These are phyloP conservation scores for Umimayanthus kanabou DNA, from an alignment of 92 coral and sea anemone species.

Conservation along the genomic window DNA sequence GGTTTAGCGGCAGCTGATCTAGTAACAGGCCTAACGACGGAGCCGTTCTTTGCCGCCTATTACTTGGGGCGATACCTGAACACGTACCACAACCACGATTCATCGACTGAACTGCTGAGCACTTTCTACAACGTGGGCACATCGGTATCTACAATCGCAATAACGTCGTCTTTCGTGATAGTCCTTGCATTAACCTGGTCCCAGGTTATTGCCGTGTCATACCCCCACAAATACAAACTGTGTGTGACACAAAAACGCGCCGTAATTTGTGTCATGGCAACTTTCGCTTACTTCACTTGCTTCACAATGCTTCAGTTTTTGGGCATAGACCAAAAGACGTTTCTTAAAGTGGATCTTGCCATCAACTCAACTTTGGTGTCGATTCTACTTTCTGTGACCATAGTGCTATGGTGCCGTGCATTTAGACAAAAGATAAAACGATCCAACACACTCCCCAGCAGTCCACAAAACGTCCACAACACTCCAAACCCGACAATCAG, in stretches of 20 bases:
- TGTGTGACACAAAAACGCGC: slow-evolving; percentile 64
- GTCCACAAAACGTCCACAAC: neutral
- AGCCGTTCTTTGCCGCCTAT: slow-evolving; percentile 76
- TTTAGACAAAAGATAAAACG: slow-evolving; percentile 58
- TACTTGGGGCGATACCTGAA: slow-evolving; percentile 59
- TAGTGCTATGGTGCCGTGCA: slow-evolving; percentile 56
- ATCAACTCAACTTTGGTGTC: slow-evolving; percentile 76
- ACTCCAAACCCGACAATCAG: neutral
- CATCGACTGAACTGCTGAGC: slow-evolving; percentile 13
- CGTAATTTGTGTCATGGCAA: slow-evolving; percentile 49
- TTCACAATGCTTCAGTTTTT: slow-evolving; percentile 65
- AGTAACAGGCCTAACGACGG: slow-evolving; percentile 73
- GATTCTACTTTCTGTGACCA: slow-evolving; percentile 50
- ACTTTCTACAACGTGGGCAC: slow-evolving; percentile 58
- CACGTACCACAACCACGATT: slow-evolving; percentile 11
- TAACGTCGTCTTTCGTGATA: slow-evolving; percentile 84
- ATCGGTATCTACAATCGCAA: slow-evolving; percentile 76
- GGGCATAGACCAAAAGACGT: slow-evolving; percentile 54
- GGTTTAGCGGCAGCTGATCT: slow-evolving; percentile 84
- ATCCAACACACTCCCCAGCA: neutral
- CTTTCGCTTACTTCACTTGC: slow-evolving; percentile 65
- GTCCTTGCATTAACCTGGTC: slow-evolving; percentile 75
- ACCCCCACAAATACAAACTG: slow-evolving; percentile 68
- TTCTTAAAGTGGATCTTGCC: slow-evolving; percentile 69
- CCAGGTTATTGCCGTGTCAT: slow-evolving; percentile 74